phyloP scores from a whole-genome alignment of 2,888 invertebrate species.

The Volucella inanis region DNA sequence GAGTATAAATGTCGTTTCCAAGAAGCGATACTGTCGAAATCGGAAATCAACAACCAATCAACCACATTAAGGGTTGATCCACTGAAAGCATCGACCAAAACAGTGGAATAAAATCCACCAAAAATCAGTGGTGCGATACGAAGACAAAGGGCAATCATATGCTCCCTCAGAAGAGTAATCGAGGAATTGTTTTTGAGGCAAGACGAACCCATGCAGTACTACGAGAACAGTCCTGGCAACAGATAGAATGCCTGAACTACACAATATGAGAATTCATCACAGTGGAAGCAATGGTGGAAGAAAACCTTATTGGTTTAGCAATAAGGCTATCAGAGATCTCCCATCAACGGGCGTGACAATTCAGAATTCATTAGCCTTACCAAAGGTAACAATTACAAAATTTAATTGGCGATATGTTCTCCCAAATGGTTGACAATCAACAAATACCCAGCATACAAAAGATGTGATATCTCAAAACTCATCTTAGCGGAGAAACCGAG shows the following conservation, averaged over 20 bases:
- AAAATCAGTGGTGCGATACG: neutral
- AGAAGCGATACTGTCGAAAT: neutral
- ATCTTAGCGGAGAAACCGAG: too few relatives aligned
- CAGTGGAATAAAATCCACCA: neutral
- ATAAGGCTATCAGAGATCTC: neutral
- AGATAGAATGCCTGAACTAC: neutral
- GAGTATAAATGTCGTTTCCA: neutral
- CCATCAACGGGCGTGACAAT: conserved; percentile 4
- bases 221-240: too few relatives aligned
- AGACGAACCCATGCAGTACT: neutral
- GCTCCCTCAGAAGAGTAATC: conserved; percentile 1
- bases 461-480: conserved; percentile 58
- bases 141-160: conserved; percentile 13
- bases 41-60: neutral
- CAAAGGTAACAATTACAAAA: conserved; percentile 41
- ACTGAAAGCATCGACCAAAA: neutral
- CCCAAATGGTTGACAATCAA: conserved; percentile 34
- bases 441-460: conserved; percentile 40
- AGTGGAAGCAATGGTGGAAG: conserved; percentile 13
- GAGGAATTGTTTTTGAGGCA: neutral
- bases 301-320: neutral
- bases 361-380: conserved; percentile 22
- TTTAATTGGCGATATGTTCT: conserved; percentile 45
- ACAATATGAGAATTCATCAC: conserved; percentile 3
- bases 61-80: neutral